Conservation (phyloP, 2,888 invertebrate genomes). For the Sarcophaga subvicina region DNA sequence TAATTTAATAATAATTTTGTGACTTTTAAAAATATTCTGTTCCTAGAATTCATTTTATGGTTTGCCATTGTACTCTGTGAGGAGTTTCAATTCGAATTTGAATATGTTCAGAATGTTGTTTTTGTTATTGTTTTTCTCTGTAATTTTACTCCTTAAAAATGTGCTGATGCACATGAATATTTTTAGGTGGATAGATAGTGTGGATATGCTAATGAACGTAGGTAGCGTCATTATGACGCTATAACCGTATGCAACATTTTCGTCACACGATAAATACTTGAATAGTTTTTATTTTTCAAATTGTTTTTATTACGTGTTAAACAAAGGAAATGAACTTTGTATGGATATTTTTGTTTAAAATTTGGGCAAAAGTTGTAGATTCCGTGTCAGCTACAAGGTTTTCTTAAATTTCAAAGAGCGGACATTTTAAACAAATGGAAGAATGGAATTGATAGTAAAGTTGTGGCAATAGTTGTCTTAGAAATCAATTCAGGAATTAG, state of each 20-base stretch:
- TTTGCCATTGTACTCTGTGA: slow-evolving; percentile 26
- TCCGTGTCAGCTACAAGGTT: too few relatives aligned
- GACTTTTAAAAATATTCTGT: background rate
- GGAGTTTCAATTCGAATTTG: slow-evolving; percentile 16
- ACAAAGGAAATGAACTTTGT: too few relatives aligned
- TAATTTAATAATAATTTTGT: slow-evolving; percentile 55
- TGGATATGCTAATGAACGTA: slow-evolving; percentile 44
- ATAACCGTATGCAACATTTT: slow-evolving; percentile 39
- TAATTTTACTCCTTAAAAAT: slow-evolving; percentile 74
- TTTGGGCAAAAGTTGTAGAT: too few relatives aligned
- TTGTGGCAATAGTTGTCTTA: too few relatives aligned
- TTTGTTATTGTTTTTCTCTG: slow-evolving; percentile 21
- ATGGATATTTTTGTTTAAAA: too few relatives aligned
- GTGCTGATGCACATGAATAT: slow-evolving; percentile 72
- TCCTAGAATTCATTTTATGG: slow-evolving; percentile 47
- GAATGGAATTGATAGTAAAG: too few relatives aligned
- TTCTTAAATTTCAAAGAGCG: too few relatives aligned
- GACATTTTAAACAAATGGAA: too few relatives aligned
- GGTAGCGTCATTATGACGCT: slow-evolving; percentile 76
- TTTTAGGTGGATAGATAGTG: slow-evolving; percentile 1
- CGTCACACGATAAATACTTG: slow-evolving; percentile 56
- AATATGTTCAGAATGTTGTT: slow-evolving; percentile 20
- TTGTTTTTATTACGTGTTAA: too few relatives aligned
- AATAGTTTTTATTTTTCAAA: background rate
- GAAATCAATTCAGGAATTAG: too few relatives aligned